Percentiles rank a stretch among this genome's conserved stretches.
Conservation (phyloP, 64 coral and sea anemone genomes). For the Montipora foliosa region DNA sequence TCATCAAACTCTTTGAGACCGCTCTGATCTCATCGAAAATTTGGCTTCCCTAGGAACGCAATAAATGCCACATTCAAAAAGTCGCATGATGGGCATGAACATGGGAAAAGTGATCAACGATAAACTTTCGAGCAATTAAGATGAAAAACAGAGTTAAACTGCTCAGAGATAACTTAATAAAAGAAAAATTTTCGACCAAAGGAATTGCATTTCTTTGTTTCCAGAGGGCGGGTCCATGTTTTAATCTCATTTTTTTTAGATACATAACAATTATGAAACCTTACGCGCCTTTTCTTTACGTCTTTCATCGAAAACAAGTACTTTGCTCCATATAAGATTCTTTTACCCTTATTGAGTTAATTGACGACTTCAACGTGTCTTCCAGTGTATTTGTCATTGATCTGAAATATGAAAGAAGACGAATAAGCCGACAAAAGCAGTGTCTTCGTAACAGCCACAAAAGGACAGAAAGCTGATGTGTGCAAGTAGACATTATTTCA, state of each 20-base stretch:
- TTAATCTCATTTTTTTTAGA: neutral
- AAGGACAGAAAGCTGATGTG: neutral
- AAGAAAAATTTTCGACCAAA: neutral
- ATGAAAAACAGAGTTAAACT: neutral
- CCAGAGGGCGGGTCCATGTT: neutral
- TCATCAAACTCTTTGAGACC: too few species aligned
- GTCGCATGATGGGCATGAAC: neutral
- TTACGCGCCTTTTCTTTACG: neutral
- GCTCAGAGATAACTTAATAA: neutral
- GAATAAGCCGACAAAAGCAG: slow-evolving; percentile 38
- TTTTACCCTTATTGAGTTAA: neutral
- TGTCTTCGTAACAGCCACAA: slow-evolving; percentile 21
- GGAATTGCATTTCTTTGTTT: neutral
- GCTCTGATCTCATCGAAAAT: too few species aligned
- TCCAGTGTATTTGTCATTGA: neutral
- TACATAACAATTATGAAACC: too few species aligned
- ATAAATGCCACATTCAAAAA: too few species aligned
- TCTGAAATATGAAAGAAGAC: neutral
- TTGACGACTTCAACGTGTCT: slow-evolving; percentile 20
- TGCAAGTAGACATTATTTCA: too few species aligned
- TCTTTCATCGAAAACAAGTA: neutral
- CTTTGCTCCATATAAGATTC: neutral
- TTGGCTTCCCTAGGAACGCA: too few species aligned
- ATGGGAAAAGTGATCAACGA: neutral
- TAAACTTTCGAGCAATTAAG: neutral